These are phyloP conservation scores for Amblyraja radiata DNA, from an alignment of 2,797 vertebrate species.

Conservation along the genomic window DNA sequence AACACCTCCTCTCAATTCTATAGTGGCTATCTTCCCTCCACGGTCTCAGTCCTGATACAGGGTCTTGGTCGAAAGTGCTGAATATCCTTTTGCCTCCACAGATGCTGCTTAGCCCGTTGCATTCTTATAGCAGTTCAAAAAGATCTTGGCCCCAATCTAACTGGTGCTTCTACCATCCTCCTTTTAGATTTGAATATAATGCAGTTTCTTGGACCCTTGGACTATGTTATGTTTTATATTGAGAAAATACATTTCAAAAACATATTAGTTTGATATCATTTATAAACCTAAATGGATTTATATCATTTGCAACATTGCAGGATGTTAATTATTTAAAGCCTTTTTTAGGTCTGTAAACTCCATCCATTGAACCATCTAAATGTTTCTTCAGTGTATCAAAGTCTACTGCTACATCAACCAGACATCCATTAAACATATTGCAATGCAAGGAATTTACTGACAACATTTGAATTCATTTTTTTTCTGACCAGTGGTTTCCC, in stretches of 20 bases:
- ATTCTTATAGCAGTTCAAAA: too few species aligned
- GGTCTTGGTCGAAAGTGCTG: too few species aligned
- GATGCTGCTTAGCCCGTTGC: too few species aligned
- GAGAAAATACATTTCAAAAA: neutral
- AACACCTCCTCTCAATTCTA: too few species aligned
- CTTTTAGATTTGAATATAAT: neutral
- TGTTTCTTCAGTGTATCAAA: neutral
- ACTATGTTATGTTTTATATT: neutral
- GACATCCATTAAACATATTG: neutral
- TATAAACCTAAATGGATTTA: neutral
- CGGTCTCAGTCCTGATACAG: too few species aligned
- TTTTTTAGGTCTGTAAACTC: neutral
- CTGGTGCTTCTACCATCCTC: neutral
- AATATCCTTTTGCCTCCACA: too few species aligned
- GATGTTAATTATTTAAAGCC: neutral
- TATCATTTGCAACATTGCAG: neutral
- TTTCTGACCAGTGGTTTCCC: neutral
- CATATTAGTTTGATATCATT: neutral
- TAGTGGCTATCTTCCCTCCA: too few species aligned
- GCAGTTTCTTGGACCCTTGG: neutral
- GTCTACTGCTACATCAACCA: neutral
- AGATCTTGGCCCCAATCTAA: neutral
- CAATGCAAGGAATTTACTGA: neutral
- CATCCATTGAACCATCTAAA: neutral
- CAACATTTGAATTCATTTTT: neutral